Percentiles rank a stretch among this genome's conserved stretches.
These are phyloP conservation scores for Pelosia muscerda DNA, from an alignment of 2,888 invertebrate genomes.

Conservation along the genomic window DNA sequence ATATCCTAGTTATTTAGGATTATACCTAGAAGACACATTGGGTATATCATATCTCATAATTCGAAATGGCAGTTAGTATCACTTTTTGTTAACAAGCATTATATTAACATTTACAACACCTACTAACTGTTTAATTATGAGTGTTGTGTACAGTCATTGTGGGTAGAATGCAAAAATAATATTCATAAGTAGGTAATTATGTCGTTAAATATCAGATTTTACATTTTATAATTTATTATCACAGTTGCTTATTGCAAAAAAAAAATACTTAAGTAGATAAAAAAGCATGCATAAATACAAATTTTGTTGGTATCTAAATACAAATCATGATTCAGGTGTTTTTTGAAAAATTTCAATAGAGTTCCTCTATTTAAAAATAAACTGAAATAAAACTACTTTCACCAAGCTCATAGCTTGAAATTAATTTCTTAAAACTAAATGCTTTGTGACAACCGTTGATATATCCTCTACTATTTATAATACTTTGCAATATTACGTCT, in stretches of 20 bases:
- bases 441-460: slow-evolving; percentile 68
- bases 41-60: slow-evolving; percentile 37
- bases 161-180: slow-evolving; percentile 37
- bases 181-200: slow-evolving; percentile 21
- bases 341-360: slow-evolving; percentile 26
- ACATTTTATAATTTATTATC: slow-evolving; percentile 75
- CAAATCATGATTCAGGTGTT: slow-evolving; percentile 38
- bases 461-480: slow-evolving; percentile 44
- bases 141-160: slow-evolving; percentile 26
- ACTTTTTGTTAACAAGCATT: slow-evolving; percentile 65
- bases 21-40: slow-evolving; percentile 48
- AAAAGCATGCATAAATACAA: slow-evolving; percentile 27
- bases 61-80: slow-evolving; percentile 81
- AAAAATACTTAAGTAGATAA: slow-evolving; percentile 48
- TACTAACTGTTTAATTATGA: slow-evolving; percentile 39
- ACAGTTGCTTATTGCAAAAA: slow-evolving; percentile 80
- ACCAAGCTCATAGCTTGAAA: slow-evolving; percentile 61
- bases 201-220: slow-evolving; percentile 51
- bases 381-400: slow-evolving; percentile 37
- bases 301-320: slow-evolving; percentile 41
- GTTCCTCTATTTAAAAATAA: slow-evolving; percentile 22
- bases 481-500: slow-evolving; percentile 41
- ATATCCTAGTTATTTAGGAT: slow-evolving; percentile 31
- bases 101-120: slow-evolving; percentile 50
- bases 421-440: slow-evolving; percentile 68